Percentiles rank a stretch among this genome's conserved stretches.
Conservation (phyloP, 2,797 vertebrate genomes). For the Pseudochirops corinnae region DNA sequence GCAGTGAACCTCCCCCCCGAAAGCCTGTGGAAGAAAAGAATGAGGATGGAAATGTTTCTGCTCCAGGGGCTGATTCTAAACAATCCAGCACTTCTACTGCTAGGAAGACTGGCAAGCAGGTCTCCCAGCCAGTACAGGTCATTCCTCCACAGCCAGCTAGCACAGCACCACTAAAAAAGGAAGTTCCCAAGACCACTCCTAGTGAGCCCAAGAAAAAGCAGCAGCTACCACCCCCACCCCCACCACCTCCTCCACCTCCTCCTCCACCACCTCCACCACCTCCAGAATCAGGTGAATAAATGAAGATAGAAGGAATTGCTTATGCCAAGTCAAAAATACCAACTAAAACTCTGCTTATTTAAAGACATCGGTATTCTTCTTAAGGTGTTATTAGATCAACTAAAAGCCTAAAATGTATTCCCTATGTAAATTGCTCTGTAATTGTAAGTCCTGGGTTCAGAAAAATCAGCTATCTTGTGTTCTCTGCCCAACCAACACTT, state of each 20-base stretch:
- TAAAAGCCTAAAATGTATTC: constrained; percentile 5
- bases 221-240: constrained; percentile 74
- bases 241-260: constrained; percentile 59
- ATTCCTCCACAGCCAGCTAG: constrained; percentile 81
- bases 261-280: constrained; percentile 71
- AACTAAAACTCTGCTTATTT: background rate
- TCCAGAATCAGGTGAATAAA: constrained; percentile 89
- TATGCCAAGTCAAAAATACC: background rate
- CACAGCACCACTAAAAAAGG: constrained; percentile 88
- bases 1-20: constrained; percentile 88
- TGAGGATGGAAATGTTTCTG: constrained; percentile 84
- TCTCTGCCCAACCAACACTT: constrained; percentile 18
- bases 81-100: constrained; percentile 81
- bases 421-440: background rate
- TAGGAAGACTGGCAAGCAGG: constrained; percentile 91
- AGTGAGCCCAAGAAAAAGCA: constrained; percentile 94
- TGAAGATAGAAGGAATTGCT: background rate
- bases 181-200: constrained; percentile 88
- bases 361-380: background rate
- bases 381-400: background rate
- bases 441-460: constrained; percentile 20
- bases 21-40: constrained; percentile 90
- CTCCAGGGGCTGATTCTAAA: constrained; percentile 86
- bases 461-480: constrained; percentile 34
- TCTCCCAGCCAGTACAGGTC: constrained; percentile 80